Evolutionary conservation across 2,797 vertebrate species (phyloP).

Genomic region (Dicrostonyx torquatus): DNA sequence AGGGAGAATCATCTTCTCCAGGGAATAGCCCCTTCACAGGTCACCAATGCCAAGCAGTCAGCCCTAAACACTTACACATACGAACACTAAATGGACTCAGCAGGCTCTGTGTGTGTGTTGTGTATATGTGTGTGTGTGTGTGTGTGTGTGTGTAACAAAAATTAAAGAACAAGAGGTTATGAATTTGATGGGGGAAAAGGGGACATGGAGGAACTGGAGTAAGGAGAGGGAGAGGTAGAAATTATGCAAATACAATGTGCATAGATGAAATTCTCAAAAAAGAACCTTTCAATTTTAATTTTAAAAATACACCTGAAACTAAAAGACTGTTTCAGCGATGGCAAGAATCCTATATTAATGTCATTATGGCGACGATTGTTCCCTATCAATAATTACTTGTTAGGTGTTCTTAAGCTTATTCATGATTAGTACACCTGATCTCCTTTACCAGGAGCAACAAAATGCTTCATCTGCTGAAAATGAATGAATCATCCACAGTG

Average conservation of each 20-base stretch:
- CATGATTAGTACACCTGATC: not conserved
- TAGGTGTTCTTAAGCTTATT: not conserved
- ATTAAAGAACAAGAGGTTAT: not conserved
- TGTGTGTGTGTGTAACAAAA: not conserved
- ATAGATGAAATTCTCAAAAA: not conserved
- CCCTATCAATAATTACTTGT: not conserved
- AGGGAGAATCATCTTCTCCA: not conserved
- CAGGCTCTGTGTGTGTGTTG: not conserved
- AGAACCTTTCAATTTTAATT: not conserved
- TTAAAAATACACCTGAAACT: not conserved
- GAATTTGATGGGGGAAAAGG: not conserved
- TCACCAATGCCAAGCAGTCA: not conserved
- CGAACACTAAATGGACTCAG: not conserved
- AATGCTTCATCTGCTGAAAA: not conserved
- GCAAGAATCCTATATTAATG: not conserved
- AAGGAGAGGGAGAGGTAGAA: not conserved
- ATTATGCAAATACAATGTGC: not conserved
- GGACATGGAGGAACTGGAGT: not conserved
- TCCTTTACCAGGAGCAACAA: conserved; percentile 23
- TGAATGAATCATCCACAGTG: not conserved
- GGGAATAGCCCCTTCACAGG: no score
- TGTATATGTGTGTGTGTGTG: rapidly evolving
- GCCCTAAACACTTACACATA: not conserved
- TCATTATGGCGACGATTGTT: not conserved
- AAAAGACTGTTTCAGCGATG: not conserved